A percentile compares a stretch with the other conserved stretches of the same genome.
These are phyloP conservation scores for Ascaphus truei DNA, from an alignment of 2,113 vertebrate genomes.

Conservation along the genomic window DNA sequence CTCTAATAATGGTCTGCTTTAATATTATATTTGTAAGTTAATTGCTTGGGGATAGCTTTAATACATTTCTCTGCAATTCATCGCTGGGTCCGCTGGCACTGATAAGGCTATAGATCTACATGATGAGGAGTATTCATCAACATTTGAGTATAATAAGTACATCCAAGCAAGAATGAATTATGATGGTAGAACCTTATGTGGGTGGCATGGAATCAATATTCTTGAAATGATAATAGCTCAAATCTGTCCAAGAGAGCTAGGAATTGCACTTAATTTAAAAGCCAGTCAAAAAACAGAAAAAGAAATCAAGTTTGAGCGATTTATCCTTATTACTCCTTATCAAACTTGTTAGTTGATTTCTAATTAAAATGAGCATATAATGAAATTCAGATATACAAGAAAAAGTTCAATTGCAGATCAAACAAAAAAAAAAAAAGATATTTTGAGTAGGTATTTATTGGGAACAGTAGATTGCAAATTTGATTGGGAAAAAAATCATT, in stretches of 20 bases:
- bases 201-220: constrained; percentile 34
- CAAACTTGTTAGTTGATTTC: neutral
- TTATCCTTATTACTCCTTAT: neutral
- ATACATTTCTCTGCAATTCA: neutral
- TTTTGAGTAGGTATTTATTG: too few species aligned
- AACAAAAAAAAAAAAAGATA: too few species aligned
- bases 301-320: neutral
- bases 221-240: constrained; percentile 36
- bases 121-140: constrained; percentile 19
- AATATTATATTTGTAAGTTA: too few species aligned
- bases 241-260: constrained; percentile 22
- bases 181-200: constrained; percentile 22
- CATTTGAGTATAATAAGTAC: constrained; percentile 29
- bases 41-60: too few species aligned
- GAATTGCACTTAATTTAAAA: constrained; percentile 20
- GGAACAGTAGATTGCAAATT: too few species aligned
- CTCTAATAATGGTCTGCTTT: too few species aligned
- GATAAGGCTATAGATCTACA: constrained; percentile 10
- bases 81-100: neutral
- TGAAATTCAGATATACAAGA: too few species aligned
- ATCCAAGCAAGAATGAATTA: constrained; percentile 29
- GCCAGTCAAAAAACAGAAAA: constrained; percentile 17
- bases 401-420: too few species aligned
- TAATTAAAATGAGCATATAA: too few species aligned
- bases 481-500: too few species aligned